Evolutionary conservation across 1,140 invertebrate species (phyloP).

Genomic region (Paraescarpia echinospica): DNA sequence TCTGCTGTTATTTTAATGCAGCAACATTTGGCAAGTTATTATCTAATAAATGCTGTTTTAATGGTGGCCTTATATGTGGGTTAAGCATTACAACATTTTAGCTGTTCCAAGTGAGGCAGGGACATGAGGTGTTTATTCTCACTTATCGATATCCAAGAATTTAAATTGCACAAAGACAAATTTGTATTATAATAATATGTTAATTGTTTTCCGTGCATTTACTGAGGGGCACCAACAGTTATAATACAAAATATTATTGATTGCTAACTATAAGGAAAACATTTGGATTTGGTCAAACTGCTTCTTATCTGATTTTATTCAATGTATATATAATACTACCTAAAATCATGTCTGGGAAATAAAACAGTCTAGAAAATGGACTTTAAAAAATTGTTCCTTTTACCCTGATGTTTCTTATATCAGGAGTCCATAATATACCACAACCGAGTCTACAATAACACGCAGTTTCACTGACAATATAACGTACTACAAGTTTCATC

Average conservation of each 20-base stretch:
- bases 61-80: background rate
- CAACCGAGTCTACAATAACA: background rate
- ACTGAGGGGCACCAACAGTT: too few species aligned
- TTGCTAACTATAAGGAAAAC: too few species aligned
- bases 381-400: too few species aligned
- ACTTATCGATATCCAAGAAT: background rate
- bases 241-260: too few species aligned
- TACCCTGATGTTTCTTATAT: too few species aligned
- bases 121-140: background rate
- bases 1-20: background rate
- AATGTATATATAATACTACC: too few species aligned
- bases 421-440: too few species aligned
- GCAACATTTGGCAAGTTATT: background rate
- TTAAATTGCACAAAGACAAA: background rate
- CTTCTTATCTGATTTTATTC: too few species aligned
- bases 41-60: background rate
- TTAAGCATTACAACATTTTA: background rate
- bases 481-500: background rate
- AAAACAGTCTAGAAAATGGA: too few species aligned
- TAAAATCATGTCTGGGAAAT: too few species aligned
- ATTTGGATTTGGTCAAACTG: too few species aligned
- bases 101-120: background rate
- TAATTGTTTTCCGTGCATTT: background rate
- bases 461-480: background rate
- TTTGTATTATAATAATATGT: background rate